phyloP scores from a whole-genome alignment of 2,797 vertebrate species.

The Mycteria americana region DNA sequence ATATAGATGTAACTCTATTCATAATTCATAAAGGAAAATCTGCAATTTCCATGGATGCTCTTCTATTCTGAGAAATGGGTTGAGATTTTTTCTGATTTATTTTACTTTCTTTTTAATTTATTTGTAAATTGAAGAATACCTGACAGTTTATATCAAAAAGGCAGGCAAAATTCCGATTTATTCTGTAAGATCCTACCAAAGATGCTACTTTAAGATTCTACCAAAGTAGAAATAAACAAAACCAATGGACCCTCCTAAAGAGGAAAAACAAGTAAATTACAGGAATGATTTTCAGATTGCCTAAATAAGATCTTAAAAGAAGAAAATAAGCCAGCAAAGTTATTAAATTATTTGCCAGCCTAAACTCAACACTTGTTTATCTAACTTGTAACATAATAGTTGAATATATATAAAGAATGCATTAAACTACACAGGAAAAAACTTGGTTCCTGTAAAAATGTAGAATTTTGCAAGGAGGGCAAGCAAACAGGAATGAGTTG shows the following conservation, averaged over 20 bases:
- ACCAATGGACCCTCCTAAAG: neutral
- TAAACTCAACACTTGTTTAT: neutral
- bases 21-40: neutral
- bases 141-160: neutral
- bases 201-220: neutral
- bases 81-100: neutral
- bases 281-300: neutral
- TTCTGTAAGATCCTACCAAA: neutral
- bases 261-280: neutral
- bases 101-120: neutral
- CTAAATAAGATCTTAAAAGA: neutral
- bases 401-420: neutral
- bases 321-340: neutral
- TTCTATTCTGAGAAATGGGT: neutral
- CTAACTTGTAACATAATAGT: neutral
- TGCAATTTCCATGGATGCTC: neutral
- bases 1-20: neutral
- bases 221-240: neutral
- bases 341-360: neutral
- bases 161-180: neutral
- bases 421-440: neutral
- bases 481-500: neutral
- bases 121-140: neutral
- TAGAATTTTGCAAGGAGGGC: neutral
- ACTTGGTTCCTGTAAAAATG: neutral